Percentiles rank a stretch among this genome's conserved stretches.
Conservation (phyloP, 2,797 vertebrate genomes). For the Petrocephalus schoutedeni region DNA sequence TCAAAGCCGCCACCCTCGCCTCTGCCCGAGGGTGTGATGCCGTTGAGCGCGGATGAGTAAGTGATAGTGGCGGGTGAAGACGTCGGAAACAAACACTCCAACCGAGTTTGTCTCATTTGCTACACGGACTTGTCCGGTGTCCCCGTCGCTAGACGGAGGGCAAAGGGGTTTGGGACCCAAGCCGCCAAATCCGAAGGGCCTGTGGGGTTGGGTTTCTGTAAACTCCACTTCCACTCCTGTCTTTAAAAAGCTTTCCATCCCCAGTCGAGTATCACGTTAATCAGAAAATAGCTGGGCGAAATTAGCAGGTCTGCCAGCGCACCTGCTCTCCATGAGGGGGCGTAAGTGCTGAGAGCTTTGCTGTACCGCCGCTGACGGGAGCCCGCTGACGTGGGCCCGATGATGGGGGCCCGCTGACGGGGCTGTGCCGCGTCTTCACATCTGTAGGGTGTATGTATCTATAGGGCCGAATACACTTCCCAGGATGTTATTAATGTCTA, state of each 20-base stretch:
- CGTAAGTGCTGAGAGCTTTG: neutral
- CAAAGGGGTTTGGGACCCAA: neutral
- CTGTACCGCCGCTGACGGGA: neutral
- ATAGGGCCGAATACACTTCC: slow-evolving; percentile 21
- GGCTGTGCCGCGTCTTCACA: neutral
- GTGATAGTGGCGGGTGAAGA: neutral
- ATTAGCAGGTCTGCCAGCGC: neutral
- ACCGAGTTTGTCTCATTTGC: neutral
- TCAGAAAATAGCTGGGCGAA: neutral
- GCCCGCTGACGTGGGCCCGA: too few species aligned
- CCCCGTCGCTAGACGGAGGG: slow-evolving; percentile 56
- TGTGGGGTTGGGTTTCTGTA: slow-evolving; percentile 35
- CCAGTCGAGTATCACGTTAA: neutral
- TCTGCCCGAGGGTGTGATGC: slow-evolving; percentile 46
- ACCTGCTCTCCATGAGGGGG: neutral
- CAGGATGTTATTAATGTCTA: slow-evolving; percentile 42
- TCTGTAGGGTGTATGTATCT: neutral
- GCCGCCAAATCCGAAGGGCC: too few species aligned
- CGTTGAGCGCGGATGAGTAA: slow-evolving; percentile 38
- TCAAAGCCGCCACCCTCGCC: slow-evolving; percentile 22
- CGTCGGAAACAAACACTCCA: neutral
- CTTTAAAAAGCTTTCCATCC: slow-evolving; percentile 8
- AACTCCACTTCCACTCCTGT: slow-evolving; percentile 61
- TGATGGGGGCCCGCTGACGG: neutral
- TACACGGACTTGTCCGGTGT: slow-evolving; percentile 31